Conservation (phyloP, 1,140 invertebrate genomes). For the Oryctes rhinoceros region DNA sequence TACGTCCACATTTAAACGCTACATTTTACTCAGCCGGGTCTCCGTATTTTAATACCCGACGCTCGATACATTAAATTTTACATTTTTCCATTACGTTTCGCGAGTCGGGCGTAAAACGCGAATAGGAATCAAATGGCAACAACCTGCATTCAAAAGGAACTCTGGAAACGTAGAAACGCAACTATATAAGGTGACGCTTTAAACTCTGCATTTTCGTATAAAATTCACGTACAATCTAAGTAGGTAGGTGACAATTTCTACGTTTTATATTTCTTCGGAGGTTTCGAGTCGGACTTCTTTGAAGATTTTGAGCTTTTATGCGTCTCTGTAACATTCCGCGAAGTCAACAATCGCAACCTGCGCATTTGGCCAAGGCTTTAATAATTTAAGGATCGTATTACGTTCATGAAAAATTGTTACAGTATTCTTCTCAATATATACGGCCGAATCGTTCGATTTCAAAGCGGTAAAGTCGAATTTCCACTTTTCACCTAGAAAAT, state of each 20-base stretch:
- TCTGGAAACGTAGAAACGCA: slow-evolving; percentile 4
- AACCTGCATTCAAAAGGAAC: slow-evolving; percentile 8
- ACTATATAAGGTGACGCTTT: slow-evolving; percentile 1
- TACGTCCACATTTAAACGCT: not conserved
- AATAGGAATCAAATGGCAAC: slow-evolving; percentile 4
- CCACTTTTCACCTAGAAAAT: no score
- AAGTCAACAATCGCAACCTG: not conserved
- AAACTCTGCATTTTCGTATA: not conserved
- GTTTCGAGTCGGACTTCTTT: not conserved
- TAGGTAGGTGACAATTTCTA: slow-evolving; percentile 5
- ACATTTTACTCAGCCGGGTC: not conserved
- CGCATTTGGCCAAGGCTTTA: not conserved
- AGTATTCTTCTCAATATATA: no score
- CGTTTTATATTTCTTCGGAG: slow-evolving; percentile 1
- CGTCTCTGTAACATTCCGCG: not conserved
- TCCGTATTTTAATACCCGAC: not conserved
- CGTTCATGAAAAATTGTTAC: not conserved
- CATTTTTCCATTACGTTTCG: slow-evolving; percentile 8
- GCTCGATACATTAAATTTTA: slow-evolving; percentile 9
- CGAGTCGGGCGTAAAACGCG: not conserved
- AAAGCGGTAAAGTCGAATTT: no score
- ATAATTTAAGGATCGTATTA: not conserved
- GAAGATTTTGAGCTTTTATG: not conserved
- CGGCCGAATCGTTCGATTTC: no score
- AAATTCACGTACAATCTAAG: slow-evolving; percentile 12